Percentiles rank a stretch among this genome's conserved stretches.
Conservation (phyloP, 2,888 invertebrate genomes). For the Chorisops tibialis region DNA sequence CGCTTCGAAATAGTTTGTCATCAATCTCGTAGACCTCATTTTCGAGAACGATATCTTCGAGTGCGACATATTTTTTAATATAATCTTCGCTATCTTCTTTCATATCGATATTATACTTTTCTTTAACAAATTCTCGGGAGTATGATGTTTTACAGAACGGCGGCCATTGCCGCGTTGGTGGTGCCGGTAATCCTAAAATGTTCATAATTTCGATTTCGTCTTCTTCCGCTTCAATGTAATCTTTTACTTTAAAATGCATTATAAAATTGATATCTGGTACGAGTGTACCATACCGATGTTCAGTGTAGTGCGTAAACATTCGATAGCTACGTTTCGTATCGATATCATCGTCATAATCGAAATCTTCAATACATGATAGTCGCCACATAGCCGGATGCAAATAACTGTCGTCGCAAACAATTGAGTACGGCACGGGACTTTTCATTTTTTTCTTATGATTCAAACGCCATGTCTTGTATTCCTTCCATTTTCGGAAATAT, state of each 20-base stretch:
- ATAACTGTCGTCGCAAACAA: conserved; percentile 38
- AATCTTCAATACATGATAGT: conserved; percentile 43
- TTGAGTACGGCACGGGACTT: conserved; percentile 24
- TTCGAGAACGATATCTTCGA: conserved; percentile 41
- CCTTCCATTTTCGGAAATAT: conserved; percentile 27
- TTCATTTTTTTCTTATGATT: conserved; percentile 29
- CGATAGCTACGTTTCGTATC: conserved; percentile 49
- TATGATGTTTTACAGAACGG: conserved; percentile 21
- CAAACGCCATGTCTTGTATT: conserved; percentile 29
- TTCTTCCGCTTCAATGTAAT: conserved; percentile 43
- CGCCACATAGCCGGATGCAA: conserved; percentile 44
- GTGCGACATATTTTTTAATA: conserved; percentile 42
- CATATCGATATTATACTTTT: conserved; percentile 8
- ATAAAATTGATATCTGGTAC: conserved; percentile 45
- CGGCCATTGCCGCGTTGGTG: conserved; percentile 31
- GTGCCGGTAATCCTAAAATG: conserved; percentile 26
- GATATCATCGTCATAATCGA: conserved; percentile 43
- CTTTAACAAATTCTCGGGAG: neutral
- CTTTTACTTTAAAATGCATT: conserved; percentile 45
- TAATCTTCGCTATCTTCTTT: conserved; percentile 38
- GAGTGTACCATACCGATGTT: conserved; percentile 48
- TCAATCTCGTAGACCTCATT: conserved; percentile 23
- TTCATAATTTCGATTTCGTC: conserved; percentile 36
- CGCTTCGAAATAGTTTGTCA: neutral
- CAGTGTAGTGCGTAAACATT: conserved; percentile 45